Evolutionary conservation across 2,113 vertebrate genomes (phyloP), one percentile per base, ranked within the genome.

Genomic region (Bungarus multicinctus): DNA sequence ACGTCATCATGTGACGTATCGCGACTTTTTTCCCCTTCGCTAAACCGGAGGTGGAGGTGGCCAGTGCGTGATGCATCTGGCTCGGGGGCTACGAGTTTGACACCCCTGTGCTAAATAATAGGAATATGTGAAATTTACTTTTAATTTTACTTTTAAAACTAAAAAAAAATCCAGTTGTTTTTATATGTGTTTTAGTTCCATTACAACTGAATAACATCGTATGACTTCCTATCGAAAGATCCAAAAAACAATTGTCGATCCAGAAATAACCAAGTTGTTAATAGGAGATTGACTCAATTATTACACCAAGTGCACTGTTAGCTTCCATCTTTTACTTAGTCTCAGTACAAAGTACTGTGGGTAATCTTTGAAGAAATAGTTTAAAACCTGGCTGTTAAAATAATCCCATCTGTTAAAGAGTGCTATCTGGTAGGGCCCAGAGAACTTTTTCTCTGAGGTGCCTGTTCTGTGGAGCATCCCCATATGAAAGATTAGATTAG

Each of bases 41-140:
- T 27, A 58, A 58, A 25, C 23, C 1, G 54, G 54, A 2, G 3
- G 23, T 25, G 8, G 23, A 8, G 3, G 23, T 57, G 22, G 55
- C 55, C 57, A 27, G 57, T 3, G 23, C 2, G 5, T 57, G 55
- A 57, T 25, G 20, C 57, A 58, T 58, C 23, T 8, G 7, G 57
- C 22, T 6, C 2, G 7, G 7, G 7, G 57, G 57, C 23, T 2
- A 2, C 2, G 2, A 25, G 23, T 58, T 58, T 57, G 5, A 57
- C 20, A 57, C 20, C 20, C 55, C 20, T 23, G 20, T 58, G 57
- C 57, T 58, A 58, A 85, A 39, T 60, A 47, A 39, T 74, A 25
- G 91, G 94, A 92, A 91, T 87, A 91, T 91, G 30, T 39, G 90
- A 60, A 0, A 11, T 81, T 64, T 91, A 45, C 30, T 34, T 45